phyloP scores from a whole-genome alignment of 2,888 invertebrate genomes.

The Pachymerium ferrugineum region DNA sequence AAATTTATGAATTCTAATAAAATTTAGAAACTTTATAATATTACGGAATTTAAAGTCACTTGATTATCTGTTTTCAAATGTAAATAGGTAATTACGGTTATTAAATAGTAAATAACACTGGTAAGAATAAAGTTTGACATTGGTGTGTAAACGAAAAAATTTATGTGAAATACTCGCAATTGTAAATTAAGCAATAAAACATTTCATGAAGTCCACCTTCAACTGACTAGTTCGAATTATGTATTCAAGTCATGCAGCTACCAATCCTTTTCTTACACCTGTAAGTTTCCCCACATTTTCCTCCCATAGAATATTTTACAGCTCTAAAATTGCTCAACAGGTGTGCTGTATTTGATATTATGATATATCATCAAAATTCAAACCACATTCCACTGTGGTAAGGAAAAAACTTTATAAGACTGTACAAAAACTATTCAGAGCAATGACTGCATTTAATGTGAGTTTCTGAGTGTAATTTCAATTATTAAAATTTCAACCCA shows the following conservation, averaged over 20 bases:
- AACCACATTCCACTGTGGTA: conserved; percentile 1
- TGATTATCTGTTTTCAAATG: no score
- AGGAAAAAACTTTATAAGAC: not conserved
- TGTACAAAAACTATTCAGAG: not conserved
- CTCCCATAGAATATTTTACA: not conserved
- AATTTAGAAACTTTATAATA: no score
- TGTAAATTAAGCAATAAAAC: conserved; percentile 19
- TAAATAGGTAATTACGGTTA: not conserved
- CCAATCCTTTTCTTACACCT: conserved; percentile 21
- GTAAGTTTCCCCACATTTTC: not conserved
- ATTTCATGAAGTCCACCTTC: not conserved
- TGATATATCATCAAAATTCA: not conserved
- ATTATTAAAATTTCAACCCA: not conserved
- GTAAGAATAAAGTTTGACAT: not conserved
- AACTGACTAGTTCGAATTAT: not conserved
- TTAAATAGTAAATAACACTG: not conserved
- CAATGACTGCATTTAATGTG: not conserved
- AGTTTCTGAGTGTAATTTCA: not conserved
- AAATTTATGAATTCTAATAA: no score
- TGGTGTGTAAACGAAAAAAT: not conserved
- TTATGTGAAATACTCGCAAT: not conserved
- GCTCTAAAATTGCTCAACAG: not conserved
- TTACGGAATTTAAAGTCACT: no score
- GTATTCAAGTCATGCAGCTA: not conserved
- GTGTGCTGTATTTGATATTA: not conserved